Evolutionary conservation across 2,113 vertebrate genomes (phyloP), one percentile per base, ranked within the genome.

Genomic region (Austrofundulus limnaeus): DNA sequence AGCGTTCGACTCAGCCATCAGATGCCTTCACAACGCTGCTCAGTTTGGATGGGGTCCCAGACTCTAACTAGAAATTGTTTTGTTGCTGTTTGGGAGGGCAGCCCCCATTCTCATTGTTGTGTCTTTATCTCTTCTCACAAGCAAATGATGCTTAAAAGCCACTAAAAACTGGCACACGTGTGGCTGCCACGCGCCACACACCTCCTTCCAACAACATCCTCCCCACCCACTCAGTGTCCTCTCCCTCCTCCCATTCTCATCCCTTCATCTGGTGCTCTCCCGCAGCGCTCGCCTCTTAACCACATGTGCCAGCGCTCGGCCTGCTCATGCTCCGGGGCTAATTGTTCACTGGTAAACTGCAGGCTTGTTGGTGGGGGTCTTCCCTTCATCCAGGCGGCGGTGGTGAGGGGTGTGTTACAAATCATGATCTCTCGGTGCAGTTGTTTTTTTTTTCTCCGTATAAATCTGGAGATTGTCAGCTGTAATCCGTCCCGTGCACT

Each of bases 271-370:
- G 93, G 85, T 78, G 76, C 92, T 92, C 94, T 88, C 87, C 95
- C 87, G 92, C 91, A 94, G 95, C 90, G 91, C 89, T 90, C 71
- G 82, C 92, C 94, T 94, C 88, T 88, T 82, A 64, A 93, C 92
- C 95, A 92, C 92, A 92, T 93, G 91, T 94, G 94, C 93, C 89
- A 82, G 90, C 84, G 90, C 89, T 82, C 80, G 91, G 93, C 94
- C 92, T 89, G 85, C 90, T 94, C 92, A 71, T 85, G 92, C 93
- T 97, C 94, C 91, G 87, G 94, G 95, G 90, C 90, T 94, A 94
- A 96, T 97, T 96, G 95, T 94, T 95, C 93, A 90, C 76, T 75
- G 11, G 89, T 88, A 93, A 71, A 93, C 94, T 93, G 92, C 78
- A 70, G 64, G 85, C 84, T 83, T 73, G 85, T 88, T 73, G 82